Percentiles rank a stretch among this genome's conserved stretches.
Conservation (phyloP, 1,140 invertebrate genomes). For the Dendroctonus valens region DNA sequence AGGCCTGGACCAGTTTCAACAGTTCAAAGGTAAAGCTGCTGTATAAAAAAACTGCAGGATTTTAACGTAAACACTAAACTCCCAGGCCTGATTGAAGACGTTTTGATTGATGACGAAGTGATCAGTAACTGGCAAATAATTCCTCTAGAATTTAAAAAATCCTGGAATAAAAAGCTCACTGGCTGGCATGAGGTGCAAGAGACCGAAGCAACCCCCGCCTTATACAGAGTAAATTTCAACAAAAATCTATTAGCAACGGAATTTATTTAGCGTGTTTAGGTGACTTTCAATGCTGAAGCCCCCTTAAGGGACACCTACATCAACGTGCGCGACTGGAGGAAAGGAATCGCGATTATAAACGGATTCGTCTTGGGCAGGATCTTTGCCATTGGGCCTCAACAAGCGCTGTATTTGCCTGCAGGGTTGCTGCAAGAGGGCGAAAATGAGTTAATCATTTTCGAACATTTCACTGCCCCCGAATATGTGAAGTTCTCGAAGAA, state of each 20-base stretch:
- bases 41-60: no score
- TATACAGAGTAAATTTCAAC: constrained; percentile 39
- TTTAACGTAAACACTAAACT: no score
- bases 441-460: constrained; percentile 53
- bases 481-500: constrained; percentile 35
- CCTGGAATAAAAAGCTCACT: constrained; percentile 44
- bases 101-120: constrained; percentile 50
- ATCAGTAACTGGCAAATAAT: constrained; percentile 54
- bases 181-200: constrained; percentile 21
- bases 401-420: constrained; percentile 60
- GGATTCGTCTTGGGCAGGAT: constrained; percentile 65
- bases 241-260: no score
- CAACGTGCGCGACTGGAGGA: constrained; percentile 53
- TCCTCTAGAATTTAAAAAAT: constrained; percentile 56
- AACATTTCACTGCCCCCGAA: constrained; percentile 43
- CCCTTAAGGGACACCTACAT: constrained; percentile 44
- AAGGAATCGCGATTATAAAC: constrained; percentile 65
- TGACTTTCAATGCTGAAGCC: constrained; percentile 35
- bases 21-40: constrained; percentile 59
- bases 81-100: constrained; percentile 49
- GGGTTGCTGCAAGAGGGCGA: constrained; percentile 54
- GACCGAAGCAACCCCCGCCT: constrained; percentile 35
- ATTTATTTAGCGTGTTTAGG: no score
- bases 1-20: constrained; percentile 49
- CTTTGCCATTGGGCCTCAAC: constrained; percentile 57